Evolutionary conservation across 2,797 vertebrate species (phyloP), one percentile per base, ranked within the genome.

Genomic region (Malacoraja senta): DNA sequence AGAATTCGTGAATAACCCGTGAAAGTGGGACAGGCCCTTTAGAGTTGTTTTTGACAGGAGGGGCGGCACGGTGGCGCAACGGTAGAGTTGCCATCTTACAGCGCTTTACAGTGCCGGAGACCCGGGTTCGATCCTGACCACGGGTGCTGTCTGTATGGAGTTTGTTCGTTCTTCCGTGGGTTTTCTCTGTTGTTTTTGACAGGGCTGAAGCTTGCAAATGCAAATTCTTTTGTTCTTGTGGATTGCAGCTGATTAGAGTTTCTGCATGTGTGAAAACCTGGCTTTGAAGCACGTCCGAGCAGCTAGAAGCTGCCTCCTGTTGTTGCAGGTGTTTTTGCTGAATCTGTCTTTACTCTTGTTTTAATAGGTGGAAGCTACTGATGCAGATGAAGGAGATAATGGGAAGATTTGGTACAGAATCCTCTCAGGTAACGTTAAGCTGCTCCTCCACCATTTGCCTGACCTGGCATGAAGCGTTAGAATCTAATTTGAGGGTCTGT

Each of bases 401-500:
- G 99, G 99, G 0, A 95, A 95, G 29, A 98, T 99, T 93, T 97
- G 99, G 95, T 99, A 99, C 96, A 97, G 98, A 94, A 98, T 99
- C 94, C 95, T 98, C 63, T 97, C 96, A 1, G 99, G 99, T 99
- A 94, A 97, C 97, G 94, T 65, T 32, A 15, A 65, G 58, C 0
- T 1, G 7, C 35, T 9, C 0, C 63, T 88, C 29, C n/a, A 19
- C 7, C 61, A 88, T 35, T 35, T 88, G 32, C 8, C 63, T 88
- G 32, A 35, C n/a, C 19, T 68, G n/a, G 84, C 84, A 68, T 8
- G 9, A 68, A 88, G 61, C n/a, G 21, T 35, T 63, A 68, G 61
- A 88, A 68, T 68, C 32, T 65, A 88, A 88, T 68, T 88, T 29
- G 35, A 88, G 17, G 84, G n/a, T 13, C n/a, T 35, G 17, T 8